These are phyloP conservation scores for Leptarthrus brevirostris DNA, from an alignment of 2,888 invertebrate genomes.

Conservation along the genomic window DNA sequence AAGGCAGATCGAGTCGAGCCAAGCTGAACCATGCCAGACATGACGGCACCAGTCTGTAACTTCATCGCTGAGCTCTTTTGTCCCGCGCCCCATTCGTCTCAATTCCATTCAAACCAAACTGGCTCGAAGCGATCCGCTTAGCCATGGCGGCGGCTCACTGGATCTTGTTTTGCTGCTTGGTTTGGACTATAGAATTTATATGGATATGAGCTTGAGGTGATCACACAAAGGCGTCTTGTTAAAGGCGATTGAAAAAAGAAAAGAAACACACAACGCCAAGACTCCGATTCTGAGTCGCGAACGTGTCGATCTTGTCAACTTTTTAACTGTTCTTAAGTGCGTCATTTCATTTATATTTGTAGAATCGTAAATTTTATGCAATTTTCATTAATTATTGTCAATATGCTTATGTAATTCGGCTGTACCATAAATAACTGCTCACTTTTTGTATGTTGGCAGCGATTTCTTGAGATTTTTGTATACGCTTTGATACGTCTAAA, in stretches of 20 bases:
- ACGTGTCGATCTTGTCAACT: conserved; percentile 29
- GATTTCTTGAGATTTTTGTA: no score
- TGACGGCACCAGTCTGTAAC: conserved; percentile 57
- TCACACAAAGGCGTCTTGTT: conserved; percentile 28
- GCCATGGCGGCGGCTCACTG: conserved; percentile 46
- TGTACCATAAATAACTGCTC: no score
- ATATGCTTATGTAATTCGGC: no score
- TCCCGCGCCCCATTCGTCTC: not conserved
- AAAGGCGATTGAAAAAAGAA: conserved; percentile 5
- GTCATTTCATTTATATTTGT: not conserved
- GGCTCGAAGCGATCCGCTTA: conserved; percentile 33
- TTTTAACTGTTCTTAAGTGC: not conserved
- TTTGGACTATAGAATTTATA: conserved; percentile 3
- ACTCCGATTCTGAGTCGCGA: not conserved
- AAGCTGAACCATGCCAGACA: conserved; percentile 57
- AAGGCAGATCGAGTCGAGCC: conserved; percentile 20
- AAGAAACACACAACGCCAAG: not conserved
- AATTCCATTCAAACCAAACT: conserved; percentile 39
- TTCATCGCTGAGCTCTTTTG: conserved; percentile 52
- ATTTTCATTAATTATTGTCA: not conserved
- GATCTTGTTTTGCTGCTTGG: conserved; percentile 36
- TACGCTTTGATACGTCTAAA: no score
- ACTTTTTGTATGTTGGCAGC: no score
- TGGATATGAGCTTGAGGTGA: conserved; percentile 14
- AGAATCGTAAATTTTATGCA: not conserved